phyloP scores from a whole-genome alignment of 2,797 vertebrate genomes.

The Eidolon dupreanum region DNA sequence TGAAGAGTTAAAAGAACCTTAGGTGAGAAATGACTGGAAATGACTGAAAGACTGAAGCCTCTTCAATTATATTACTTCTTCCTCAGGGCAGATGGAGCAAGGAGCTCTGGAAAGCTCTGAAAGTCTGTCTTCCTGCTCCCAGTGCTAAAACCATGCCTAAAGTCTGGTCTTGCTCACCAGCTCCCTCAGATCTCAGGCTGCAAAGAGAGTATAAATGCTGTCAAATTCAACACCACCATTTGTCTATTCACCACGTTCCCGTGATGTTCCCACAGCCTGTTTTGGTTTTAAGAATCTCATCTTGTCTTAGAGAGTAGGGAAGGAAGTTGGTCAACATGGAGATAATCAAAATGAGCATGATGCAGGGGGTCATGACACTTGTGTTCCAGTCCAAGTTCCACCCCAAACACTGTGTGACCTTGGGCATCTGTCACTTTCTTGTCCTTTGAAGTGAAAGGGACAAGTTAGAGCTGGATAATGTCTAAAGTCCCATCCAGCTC shows the following conservation, averaged over 20 bases:
- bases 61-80: not conserved
- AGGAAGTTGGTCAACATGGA: not conserved
- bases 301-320: not conserved
- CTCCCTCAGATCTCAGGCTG: not conserved
- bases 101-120: not conserved
- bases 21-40: not conserved
- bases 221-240: not conserved
- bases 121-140: not conserved
- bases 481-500: not conserved
- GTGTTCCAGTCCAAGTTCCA: not conserved
- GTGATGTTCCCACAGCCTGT: not conserved
- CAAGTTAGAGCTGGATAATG: not conserved
- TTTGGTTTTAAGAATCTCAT: not conserved
- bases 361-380: not conserved
- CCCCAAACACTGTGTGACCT: not conserved
- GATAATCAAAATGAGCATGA: not conserved
- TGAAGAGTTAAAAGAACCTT: not conserved
- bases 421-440: not conserved
- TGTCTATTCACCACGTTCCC: not conserved
- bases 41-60: not conserved
- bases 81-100: not conserved
- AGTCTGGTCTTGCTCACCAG: not conserved
- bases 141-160: not conserved
- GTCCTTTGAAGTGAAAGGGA: not conserved
- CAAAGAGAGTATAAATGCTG: not conserved